phyloP scores from a whole-genome alignment of 2,113 vertebrate species.

The Dromaius novaehollandiae region DNA sequence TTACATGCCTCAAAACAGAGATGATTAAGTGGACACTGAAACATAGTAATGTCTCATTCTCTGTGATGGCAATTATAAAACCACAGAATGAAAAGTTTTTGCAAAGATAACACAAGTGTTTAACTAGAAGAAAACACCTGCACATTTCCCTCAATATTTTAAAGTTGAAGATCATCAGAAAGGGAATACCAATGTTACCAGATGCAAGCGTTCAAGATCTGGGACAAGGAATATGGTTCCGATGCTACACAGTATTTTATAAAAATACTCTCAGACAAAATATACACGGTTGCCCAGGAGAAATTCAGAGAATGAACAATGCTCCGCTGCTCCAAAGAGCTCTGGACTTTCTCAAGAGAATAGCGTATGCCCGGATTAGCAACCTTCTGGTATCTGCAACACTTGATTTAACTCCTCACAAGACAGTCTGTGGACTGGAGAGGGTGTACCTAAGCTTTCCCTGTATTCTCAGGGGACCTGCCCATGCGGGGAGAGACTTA shows the following conservation, averaged over 20 bases:
- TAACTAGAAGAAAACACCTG: background rate
- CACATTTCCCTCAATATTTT: background rate
- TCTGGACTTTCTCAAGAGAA: background rate
- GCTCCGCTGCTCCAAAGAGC: background rate
- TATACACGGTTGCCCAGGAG: background rate
- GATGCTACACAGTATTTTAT: background rate
- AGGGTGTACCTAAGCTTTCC: accelerated
- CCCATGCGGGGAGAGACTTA: background rate
- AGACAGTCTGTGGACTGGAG: background rate
- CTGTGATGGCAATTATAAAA: background rate
- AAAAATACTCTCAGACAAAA: background rate
- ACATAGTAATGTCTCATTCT: background rate
- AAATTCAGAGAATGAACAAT: background rate
- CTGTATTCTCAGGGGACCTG: background rate
- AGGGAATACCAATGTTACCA: background rate
- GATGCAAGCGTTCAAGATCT: accelerated
- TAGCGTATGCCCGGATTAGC: background rate
- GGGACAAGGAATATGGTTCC: background rate
- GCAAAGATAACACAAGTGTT: background rate
- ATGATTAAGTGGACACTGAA: background rate
- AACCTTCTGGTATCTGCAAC: background rate
- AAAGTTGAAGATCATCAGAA: background rate
- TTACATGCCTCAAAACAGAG: background rate
- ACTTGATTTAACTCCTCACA: background rate
- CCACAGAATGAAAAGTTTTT: background rate